phyloP scores from a whole-genome alignment of 2,888 invertebrate genomes.

The Willowsia nigromaculata region DNA sequence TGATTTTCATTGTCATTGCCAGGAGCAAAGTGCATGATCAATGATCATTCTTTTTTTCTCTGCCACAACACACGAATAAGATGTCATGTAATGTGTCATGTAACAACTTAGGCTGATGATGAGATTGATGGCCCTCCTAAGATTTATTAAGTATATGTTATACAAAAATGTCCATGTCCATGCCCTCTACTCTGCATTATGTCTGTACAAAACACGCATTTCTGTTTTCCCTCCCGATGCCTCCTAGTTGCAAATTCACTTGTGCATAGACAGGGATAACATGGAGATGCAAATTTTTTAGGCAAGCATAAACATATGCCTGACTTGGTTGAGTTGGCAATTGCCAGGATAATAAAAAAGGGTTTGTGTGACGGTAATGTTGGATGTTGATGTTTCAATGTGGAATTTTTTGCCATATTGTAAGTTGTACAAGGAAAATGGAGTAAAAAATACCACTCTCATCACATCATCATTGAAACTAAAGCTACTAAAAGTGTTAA shows the following conservation, averaged over 20 bases:
- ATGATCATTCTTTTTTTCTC: not conserved
- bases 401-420: not conserved
- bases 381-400: not conserved
- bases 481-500: not conserved
- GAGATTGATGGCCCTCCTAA: not conserved
- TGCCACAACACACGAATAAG: not conserved
- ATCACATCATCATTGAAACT: not conserved
- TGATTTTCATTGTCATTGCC: slow-evolving; percentile 31
- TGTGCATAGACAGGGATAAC: not conserved
- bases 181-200: too few species aligned
- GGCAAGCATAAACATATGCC: not conserved
- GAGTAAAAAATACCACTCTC: not conserved
- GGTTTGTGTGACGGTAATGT: slow-evolving; percentile 7
- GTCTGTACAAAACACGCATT: too few species aligned
- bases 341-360: not conserved
- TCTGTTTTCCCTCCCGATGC: too few species aligned
- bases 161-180: not conserved
- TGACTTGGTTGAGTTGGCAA: not conserved
- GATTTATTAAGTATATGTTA: not conserved
- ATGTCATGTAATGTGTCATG: slow-evolving; percentile 20
- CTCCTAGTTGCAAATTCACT: not conserved
- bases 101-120: not conserved
- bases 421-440: slow-evolving; percentile 2
- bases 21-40: not conserved
- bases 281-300: too few species aligned